These are phyloP conservation scores for Galeruca laticollis DNA, from an alignment of 2,888 invertebrate species.

Conservation along the genomic window DNA sequence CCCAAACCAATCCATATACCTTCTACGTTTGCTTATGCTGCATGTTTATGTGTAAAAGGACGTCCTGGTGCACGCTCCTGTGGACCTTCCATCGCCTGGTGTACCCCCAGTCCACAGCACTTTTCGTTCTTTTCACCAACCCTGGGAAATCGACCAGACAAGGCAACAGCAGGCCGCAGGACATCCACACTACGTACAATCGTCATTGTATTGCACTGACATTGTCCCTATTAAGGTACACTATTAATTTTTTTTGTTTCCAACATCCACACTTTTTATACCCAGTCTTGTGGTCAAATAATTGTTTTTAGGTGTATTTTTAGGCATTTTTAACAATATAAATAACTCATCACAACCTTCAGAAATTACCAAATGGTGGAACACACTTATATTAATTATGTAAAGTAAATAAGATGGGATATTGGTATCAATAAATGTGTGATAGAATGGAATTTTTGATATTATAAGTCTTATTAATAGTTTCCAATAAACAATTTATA, in stretches of 20 bases:
- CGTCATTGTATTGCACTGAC: constrained; percentile 67
- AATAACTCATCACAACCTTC: too few relatives aligned
- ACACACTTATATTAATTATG: too few relatives aligned
- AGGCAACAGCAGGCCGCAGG: constrained; percentile 62
- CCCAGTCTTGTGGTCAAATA: constrained; percentile 12
- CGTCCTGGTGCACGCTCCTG: constrained; percentile 68
- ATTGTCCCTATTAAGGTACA: constrained; percentile 71
- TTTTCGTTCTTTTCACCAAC: constrained; percentile 75
- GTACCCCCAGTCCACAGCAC: constrained; percentile 68
- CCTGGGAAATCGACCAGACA: constrained; percentile 76
- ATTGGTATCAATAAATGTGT: too few relatives aligned
- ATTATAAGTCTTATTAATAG: too few relatives aligned
- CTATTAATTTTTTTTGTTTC: constrained; percentile 33
- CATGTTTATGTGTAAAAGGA: constrained; percentile 68
- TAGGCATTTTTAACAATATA: background rate
- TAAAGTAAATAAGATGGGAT: too few relatives aligned
- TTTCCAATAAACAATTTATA: too few relatives aligned
- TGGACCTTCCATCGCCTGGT: constrained; percentile 64
- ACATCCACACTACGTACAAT: constrained; percentile 62
- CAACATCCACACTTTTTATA: constrained; percentile 20
- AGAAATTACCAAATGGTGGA: background rate
- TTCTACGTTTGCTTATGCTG: constrained; percentile 62
- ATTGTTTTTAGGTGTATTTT: constrained; percentile 5
- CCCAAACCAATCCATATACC: constrained; percentile 22
- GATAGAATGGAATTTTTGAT: too few relatives aligned